A percentile compares a stretch with the other conserved stretches of the same genome.
Evolutionary conservation across 2,888 invertebrate genomes (phyloP).

Genomic region (Tuberolachnus salignus): DNA sequence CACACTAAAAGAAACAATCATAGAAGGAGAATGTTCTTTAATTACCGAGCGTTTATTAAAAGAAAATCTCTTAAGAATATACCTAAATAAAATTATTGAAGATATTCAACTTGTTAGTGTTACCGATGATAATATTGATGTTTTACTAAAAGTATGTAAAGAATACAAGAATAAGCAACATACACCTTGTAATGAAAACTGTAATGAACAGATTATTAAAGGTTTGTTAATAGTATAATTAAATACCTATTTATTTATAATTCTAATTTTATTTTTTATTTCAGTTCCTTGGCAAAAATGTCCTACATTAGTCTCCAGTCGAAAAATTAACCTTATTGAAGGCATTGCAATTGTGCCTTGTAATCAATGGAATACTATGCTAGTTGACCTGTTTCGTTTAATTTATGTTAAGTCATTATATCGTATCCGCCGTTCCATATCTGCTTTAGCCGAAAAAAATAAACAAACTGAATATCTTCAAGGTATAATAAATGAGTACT

Average conservation of each 20-base stretch:
- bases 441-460: constrained; percentile 5
- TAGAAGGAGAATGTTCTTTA: constrained; percentile 42
- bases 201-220: constrained; percentile 12
- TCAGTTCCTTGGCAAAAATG: constrained; percentile 52
- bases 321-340: constrained; percentile 7
- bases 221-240: constrained; percentile 24
- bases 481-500: constrained; percentile 30
- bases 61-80: constrained; percentile 29
- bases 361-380: constrained; percentile 27
- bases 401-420: constrained; percentile 36
- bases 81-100: constrained; percentile 35
- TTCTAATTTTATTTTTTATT: constrained; percentile 15
- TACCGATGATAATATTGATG: constrained; percentile 30
- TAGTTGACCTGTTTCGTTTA: constrained; percentile 37
- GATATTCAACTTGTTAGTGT: constrained; percentile 18
- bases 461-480: constrained; percentile 27
- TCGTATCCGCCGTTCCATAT: constrained; percentile 6
- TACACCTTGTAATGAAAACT: constrained; percentile 23
- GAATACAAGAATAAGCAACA: constrained; percentile 41
- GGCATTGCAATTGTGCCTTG: constrained; percentile 41
- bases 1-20: constrained; percentile 7
- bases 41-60: constrained; percentile 37
- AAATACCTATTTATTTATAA: background rate
- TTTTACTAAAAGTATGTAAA: constrained; percentile 30
- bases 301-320: constrained; percentile 5